Conservation (phyloP, 2,113 vertebrate genomes). For the Hucho hucho region DNA sequence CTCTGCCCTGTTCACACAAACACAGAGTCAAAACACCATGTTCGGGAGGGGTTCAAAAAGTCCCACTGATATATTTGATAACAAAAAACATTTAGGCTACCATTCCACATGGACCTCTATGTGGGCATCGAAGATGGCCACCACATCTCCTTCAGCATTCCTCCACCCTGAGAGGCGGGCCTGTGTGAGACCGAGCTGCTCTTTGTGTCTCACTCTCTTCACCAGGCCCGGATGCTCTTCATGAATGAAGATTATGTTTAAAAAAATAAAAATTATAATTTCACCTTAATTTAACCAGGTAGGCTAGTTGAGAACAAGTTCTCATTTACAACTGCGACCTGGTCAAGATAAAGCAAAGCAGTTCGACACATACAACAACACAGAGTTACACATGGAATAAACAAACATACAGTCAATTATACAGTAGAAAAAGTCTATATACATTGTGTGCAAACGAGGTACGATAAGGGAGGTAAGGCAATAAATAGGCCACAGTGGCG, state of each 20-base stretch:
- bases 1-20: slow-evolving; percentile 58
- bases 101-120: slow-evolving; percentile 20
- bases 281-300: too few species aligned
- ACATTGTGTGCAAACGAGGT: too few species aligned
- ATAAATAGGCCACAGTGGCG: too few species aligned
- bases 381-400: too few species aligned
- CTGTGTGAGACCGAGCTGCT: slow-evolving; percentile 58
- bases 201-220: slow-evolving; percentile 45
- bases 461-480: too few species aligned
- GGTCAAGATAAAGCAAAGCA: too few species aligned
- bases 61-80: neutral
- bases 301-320: too few species aligned
- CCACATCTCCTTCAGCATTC: slow-evolving; percentile 59
- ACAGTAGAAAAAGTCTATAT: too few species aligned
- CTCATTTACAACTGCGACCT: too few species aligned
- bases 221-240: slow-evolving; percentile 25
- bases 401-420: too few species aligned
- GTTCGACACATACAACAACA: too few species aligned
- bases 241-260: slow-evolving; percentile 22
- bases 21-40: neutral
- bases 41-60: neutral
- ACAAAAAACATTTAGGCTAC: slow-evolving; percentile 1
- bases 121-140: slow-evolving; percentile 69
- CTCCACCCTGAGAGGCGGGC: slow-evolving; percentile 59
- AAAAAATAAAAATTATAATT: too few species aligned